Conservation (phyloP, 2,888 invertebrate genomes). For the Drosophila mercatorum region DNA sequence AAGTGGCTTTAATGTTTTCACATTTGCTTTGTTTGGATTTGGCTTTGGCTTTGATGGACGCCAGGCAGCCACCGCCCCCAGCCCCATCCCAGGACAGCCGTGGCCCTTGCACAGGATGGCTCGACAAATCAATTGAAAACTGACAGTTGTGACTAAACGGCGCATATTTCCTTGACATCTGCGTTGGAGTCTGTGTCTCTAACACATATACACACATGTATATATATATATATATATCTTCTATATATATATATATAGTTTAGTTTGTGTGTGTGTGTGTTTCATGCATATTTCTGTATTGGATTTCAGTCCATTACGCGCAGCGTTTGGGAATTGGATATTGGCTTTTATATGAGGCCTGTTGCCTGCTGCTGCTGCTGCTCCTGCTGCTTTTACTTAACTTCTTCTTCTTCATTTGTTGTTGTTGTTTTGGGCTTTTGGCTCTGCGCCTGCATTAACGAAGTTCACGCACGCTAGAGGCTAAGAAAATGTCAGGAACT, state of each 20-base stretch:
- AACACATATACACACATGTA: background rate
- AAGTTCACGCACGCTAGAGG: slow-evolving; percentile 76
- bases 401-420: background rate
- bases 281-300: slow-evolving; percentile 81
- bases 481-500: slow-evolving; percentile 74
- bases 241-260: slow-evolving; percentile 10
- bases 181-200: slow-evolving; percentile 59
- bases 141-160: slow-evolving; percentile 80
- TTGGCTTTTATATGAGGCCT: slow-evolving; percentile 71
- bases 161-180: slow-evolving; percentile 79
- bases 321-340: slow-evolving; percentile 76
- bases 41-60: slow-evolving; percentile 76
- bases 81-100: slow-evolving; percentile 9
- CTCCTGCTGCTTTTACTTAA: slow-evolving; percentile 20
- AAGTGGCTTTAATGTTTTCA: slow-evolving; percentile 80
- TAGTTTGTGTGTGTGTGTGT: slow-evolving; percentile 34
- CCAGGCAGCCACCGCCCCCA: background rate
- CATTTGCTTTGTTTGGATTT: slow-evolving; percentile 72
- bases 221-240: background rate
- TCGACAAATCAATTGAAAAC: slow-evolving; percentile 79
- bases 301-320: slow-evolving; percentile 79
- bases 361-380: slow-evolving; percentile 29
- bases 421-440: slow-evolving; percentile 26
- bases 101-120: slow-evolving; percentile 41
- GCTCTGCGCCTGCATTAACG: slow-evolving; percentile 68